Evolutionary conservation across 2,888 invertebrate species (phyloP).

Genomic region (Noctua comes): DNA sequence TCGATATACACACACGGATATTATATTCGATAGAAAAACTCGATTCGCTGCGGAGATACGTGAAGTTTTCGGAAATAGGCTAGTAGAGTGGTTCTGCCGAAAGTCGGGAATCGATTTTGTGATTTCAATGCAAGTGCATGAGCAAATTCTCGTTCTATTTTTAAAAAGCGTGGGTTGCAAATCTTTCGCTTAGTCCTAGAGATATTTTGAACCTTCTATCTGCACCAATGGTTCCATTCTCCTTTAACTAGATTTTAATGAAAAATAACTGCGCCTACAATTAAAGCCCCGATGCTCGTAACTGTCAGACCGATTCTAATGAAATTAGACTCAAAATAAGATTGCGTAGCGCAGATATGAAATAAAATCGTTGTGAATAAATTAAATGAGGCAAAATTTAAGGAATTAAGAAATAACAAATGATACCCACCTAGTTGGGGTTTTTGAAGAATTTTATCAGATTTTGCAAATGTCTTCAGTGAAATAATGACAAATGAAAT

Average conservation of each 20-base stretch:
- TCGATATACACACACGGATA: slow-evolving; percentile 66
- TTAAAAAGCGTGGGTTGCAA: neutral
- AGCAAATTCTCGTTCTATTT: slow-evolving; percentile 14
- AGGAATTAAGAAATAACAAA: slow-evolving; percentile 27
- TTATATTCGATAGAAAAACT: slow-evolving; percentile 61
- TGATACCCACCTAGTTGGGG: neutral
- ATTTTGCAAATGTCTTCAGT: slow-evolving; percentile 35
- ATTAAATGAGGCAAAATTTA: slow-evolving; percentile 28
- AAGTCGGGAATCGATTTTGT: slow-evolving; percentile 37
- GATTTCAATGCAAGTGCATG: slow-evolving; percentile 44
- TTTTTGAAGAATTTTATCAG: slow-evolving; percentile 16
- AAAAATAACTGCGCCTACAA: slow-evolving; percentile 58
- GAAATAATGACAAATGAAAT: slow-evolving; percentile 57
- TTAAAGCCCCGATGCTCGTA: slow-evolving; percentile 58
- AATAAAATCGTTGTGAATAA: slow-evolving; percentile 32
- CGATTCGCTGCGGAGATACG: slow-evolving; percentile 55
- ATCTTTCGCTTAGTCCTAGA: neutral
- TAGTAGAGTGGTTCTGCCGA: slow-evolving; percentile 43
- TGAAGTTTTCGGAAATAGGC: slow-evolving; percentile 61
- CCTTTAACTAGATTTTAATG: slow-evolving; percentile 57
- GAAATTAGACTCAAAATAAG: slow-evolving; percentile 49
- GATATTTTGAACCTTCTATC: slow-evolving; percentile 14
- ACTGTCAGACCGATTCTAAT: slow-evolving; percentile 58
- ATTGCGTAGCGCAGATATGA: slow-evolving; percentile 46
- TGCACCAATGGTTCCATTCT: slow-evolving; percentile 28